phyloP scores from a whole-genome alignment of 2,797 vertebrate species.

The Manis crassicaudata region DNA sequence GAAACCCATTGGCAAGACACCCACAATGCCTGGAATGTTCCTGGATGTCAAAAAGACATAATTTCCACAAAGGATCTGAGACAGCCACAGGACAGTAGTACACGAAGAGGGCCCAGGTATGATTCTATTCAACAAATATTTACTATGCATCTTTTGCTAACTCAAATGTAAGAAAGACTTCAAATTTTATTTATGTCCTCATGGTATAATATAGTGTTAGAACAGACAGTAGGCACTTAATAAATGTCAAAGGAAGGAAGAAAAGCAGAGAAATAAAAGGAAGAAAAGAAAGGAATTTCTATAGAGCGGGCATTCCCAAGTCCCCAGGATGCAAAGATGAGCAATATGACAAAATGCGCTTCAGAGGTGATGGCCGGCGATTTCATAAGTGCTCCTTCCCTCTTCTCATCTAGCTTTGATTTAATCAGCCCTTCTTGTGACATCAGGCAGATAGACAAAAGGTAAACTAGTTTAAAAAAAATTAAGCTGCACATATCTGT shows the following conservation, averaged over 20 bases:
- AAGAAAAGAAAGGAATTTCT: neutral
- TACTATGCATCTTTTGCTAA: constrained; percentile 64
- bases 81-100: neutral
- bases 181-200: constrained; percentile 59
- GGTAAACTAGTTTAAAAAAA: neutral
- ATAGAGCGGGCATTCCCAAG: neutral
- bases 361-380: neutral
- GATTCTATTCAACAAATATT: constrained; percentile 68
- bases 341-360: neutral
- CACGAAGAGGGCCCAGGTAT: constrained; percentile 54
- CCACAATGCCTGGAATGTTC: constrained; percentile 33
- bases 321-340: neutral
- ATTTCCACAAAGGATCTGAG: constrained; percentile 52
- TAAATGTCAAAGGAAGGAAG: neutral
- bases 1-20: too few species aligned
- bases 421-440: neutral
- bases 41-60: constrained; percentile 45
- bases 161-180: constrained; percentile 55
- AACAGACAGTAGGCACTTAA: constrained; percentile 26
- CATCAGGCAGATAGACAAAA: neutral
- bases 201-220: constrained; percentile 20
- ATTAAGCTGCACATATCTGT: neutral
- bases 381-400: neutral
- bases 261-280: neutral
- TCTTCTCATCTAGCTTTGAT: neutral